A percentile compares a stretch with the other conserved stretches of the same genome.
phyloP scores from a whole-genome alignment of 2,797 vertebrate genomes.

The Syndactyla subalaris region DNA sequence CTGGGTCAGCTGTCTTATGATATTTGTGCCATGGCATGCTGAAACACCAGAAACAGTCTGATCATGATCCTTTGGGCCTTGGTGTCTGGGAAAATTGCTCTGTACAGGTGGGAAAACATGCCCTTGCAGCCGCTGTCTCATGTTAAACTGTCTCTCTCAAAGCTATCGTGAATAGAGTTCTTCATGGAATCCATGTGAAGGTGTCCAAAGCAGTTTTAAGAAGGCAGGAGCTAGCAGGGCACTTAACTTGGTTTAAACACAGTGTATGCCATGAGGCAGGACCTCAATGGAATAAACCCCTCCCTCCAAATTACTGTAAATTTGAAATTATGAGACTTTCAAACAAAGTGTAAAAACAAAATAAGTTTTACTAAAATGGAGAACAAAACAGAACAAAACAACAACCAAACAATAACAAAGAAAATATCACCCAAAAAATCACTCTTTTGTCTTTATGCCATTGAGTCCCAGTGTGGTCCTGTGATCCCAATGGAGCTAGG shows the following conservation, averaged over 20 bases:
- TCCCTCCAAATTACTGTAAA: background rate
- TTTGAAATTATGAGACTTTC: background rate
- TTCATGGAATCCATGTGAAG: background rate
- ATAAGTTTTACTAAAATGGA: background rate
- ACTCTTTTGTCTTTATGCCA: background rate
- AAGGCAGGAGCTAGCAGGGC: background rate
- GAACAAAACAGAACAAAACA: background rate
- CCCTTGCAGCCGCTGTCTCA: background rate
- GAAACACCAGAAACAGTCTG: fast-evolving
- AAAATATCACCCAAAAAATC: background rate
- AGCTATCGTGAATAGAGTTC: background rate
- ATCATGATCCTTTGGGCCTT: fast-evolving
- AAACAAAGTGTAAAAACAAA: background rate
- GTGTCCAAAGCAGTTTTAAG: background rate
- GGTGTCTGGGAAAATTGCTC: background rate
- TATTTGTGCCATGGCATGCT: fast-evolving
- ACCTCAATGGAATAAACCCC: background rate
- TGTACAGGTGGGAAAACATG: background rate
- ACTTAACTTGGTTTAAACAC: background rate
- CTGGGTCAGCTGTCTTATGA: background rate
- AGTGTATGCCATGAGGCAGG: background rate
- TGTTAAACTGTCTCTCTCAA: background rate
- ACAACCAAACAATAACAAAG: background rate
- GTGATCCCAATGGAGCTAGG: no score
- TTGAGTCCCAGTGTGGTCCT: background rate